Base-by-base conservation (phyloP, 2,113 vertebrate species). In the Notothenia coriiceps region DNA sequence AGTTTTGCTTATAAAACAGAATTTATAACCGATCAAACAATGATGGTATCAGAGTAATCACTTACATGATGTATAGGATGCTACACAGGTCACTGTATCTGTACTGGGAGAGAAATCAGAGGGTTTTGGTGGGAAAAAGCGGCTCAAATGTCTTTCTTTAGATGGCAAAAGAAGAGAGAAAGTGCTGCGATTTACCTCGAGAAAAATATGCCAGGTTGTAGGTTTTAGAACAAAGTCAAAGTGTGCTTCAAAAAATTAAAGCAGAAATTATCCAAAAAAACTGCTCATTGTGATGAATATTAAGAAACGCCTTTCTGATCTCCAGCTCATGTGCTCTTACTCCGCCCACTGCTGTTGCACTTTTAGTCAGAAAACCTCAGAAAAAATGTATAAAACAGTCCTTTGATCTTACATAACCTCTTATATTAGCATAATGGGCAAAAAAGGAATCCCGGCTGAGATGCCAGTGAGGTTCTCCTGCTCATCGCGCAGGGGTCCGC, bases 381-480 rank as follows among this genome's bases (percentile, higher is more conserved):
- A 35, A 25, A 52, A 74, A 71, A 70, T 13, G 71, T 18, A 74
- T 63, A 76, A 74, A 76, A 70, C 51, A 74, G 70, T 55, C 40
- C 66, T 84, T 90, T 80, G 79, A 85, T 85, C 79, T 80, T 59
- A 82, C 66, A 73, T 67, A 86, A 85, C 49, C 61, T 55, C 7
- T 40, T 33, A 35, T 10, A 79, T 83, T 81, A 78, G 69, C 77
- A 78, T 82, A 86, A 80, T 35, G 77, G 72, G 70, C 76, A 75
- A 70, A 85, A 77, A 61, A 25, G 77, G 47, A 75, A 75, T 70
- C 46, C 25, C 77, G 70, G 84, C 85, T 77, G 55, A 56, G 70
- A 88, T 92, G 81, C 74, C 88, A 89, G 88, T 85, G 86, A 71
- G 70, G 75, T 83, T 77, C 49, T 74, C 69, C 77, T 84, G 82